phyloP scores from a whole-genome alignment of 2,888 invertebrate species.

The Bembecia ichneumoniformis region DNA sequence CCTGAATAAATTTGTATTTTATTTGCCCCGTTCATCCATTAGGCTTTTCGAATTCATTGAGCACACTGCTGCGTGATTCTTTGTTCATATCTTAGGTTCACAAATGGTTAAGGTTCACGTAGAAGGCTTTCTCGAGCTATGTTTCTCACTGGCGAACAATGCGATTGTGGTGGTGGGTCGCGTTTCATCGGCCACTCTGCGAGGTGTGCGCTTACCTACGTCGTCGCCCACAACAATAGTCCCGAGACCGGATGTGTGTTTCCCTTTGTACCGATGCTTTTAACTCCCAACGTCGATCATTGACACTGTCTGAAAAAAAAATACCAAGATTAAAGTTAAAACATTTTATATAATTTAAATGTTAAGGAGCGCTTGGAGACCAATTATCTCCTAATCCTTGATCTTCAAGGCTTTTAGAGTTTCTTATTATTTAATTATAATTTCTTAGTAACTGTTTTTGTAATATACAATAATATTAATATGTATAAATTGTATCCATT shows the following conservation, averaged over 20 bases:
- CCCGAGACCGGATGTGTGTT: conserved; percentile 40
- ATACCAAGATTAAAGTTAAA: no score
- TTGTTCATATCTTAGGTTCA: background rate
- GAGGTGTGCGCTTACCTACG: conserved; percentile 10
- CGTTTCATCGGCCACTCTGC: conserved; percentile 13
- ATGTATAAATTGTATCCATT: no score
- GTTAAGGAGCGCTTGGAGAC: no score
- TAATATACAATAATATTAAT: no score
- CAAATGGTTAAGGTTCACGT: background rate
- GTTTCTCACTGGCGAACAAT: background rate
- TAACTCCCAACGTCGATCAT: conserved; percentile 36
- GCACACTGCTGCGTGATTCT: background rate
- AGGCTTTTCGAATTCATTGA: background rate
- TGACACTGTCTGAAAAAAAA: conserved; percentile 26
- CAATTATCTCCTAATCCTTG: no score
- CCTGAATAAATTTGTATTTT: background rate
- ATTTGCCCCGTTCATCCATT: conserved; percentile 16
- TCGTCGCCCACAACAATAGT: conserved; percentile 29
- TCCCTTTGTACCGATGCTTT: conserved; percentile 44
- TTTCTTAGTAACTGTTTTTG: no score
- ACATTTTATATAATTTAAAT: no score
- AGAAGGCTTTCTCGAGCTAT: background rate
- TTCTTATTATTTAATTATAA: no score
- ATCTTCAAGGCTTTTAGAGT: no score
- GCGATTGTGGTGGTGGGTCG: background rate